Evolutionary conservation across 2,888 invertebrate genomes (phyloP), one percentile per base, ranked within the genome.

Genomic region (Drosophila affinis): DNA sequence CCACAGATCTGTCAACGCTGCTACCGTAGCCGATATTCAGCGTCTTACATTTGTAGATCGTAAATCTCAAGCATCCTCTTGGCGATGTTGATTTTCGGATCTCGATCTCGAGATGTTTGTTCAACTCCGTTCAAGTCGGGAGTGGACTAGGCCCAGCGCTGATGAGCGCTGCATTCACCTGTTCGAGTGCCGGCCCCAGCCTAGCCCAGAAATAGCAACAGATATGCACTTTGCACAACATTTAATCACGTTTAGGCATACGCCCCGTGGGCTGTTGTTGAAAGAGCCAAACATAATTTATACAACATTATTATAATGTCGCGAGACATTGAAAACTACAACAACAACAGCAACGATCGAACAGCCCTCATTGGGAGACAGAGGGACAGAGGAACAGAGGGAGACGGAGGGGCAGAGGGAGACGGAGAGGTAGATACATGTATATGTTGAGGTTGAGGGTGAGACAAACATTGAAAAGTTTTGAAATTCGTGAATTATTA

Each of bases 401-500:
- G 46, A 69, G 21, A 46, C 18, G 54, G 45, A 2, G 3, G 17
- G 46, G 63, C 21, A 21, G 18, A 21, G 18, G 18, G 54, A n/a
- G 21, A 12, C 47, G 27, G 27, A 59, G 21, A 47, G 63, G 47
- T 0, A 24, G 4, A 24, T 5, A 24, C 5, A 24, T 53, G 49
- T 32, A 47, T 39, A 45, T 57, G 70, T 67, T 60, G 82, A 72
- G 63, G 65, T 67, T 62, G 82, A 75, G 63, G 65, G 68, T 61
- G 72, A 69, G 70, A 44, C 70, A 62, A 79, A 52, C 79, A 79
- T 75, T 79, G 82, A 76, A 82, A 76, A 78, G 80, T 83, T 83
- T 88, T 84, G 87, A 85, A 88, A 87, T 78, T 79, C 64, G 76
- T 85, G 89, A 85, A 81, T 87, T 85, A 85, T 85, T 85, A 88